phyloP scores from a whole-genome alignment of 1,140 invertebrate species.

The Diachasma alloeum region DNA sequence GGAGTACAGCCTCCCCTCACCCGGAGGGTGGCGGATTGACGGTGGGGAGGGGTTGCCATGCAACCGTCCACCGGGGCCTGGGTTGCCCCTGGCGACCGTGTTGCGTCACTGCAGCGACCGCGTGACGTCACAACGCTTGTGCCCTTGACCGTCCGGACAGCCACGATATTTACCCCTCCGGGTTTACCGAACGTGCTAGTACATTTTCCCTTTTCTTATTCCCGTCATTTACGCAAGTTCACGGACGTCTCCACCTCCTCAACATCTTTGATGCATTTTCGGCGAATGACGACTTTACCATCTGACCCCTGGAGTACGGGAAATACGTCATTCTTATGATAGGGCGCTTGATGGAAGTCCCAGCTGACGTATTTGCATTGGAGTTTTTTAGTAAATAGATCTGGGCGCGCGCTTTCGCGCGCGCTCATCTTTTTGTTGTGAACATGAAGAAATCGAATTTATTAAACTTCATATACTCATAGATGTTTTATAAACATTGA shows the following conservation, averaged over 20 bases:
- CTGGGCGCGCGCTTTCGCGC: too few species aligned
- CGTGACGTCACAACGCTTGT: conserved; percentile 37
- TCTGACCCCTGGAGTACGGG: background rate
- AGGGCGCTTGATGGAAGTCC: background rate
- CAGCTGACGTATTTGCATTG: background rate
- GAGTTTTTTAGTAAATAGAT: too few species aligned
- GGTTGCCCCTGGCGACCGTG: conserved; percentile 33
- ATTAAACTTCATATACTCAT: too few species aligned
- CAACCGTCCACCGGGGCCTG: conserved; percentile 17
- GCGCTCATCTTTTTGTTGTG: too few species aligned
- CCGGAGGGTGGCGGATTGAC: background rate
- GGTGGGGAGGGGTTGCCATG: conserved; percentile 30
- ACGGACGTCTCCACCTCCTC: background rate
- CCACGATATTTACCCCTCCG: conserved; percentile 19
- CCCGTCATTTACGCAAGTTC: background rate
- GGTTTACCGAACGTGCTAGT: background rate
- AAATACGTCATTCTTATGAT: conserved; percentile 17
- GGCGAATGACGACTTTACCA: background rate
- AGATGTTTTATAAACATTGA: too few species aligned
- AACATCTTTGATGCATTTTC: background rate
- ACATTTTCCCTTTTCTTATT: background rate
- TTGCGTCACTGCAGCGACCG: conserved; percentile 37
- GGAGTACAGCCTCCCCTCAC: background rate
- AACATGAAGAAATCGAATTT: too few species aligned
- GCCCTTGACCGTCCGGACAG: conserved; percentile 31